phyloP scores from a whole-genome alignment of 2,113 vertebrate species.

The Anser cygnoides region DNA sequence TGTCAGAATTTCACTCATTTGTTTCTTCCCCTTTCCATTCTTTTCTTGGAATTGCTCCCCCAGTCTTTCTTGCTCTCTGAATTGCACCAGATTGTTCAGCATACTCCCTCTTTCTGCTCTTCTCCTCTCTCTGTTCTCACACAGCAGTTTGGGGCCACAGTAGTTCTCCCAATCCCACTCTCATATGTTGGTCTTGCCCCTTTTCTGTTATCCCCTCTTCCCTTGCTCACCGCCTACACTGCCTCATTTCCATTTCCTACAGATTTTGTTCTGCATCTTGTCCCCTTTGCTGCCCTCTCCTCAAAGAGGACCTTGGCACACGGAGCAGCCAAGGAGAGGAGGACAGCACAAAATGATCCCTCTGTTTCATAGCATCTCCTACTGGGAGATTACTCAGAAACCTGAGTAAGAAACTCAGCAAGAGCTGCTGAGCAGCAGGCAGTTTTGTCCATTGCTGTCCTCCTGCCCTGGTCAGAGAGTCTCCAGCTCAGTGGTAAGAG shows the following conservation, averaged over 20 bases:
- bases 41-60: neutral
- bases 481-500: neutral
- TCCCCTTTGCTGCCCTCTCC: neutral
- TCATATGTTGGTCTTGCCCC: neutral
- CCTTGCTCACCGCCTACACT: neutral
- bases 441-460: neutral
- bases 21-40: neutral
- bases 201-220: neutral
- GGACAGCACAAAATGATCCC: neutral
- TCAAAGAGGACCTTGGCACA: neutral
- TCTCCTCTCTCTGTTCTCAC: neutral
- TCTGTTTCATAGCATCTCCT: neutral
- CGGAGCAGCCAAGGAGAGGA: neutral
- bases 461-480: neutral
- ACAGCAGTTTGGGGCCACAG: neutral
- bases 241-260: neutral
- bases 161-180: neutral
- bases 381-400: neutral
- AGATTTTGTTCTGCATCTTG: neutral
- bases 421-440: neutral
- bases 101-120: neutral
- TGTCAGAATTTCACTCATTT: neutral
- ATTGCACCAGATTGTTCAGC: neutral
- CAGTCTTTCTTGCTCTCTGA: neutral
- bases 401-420: neutral